Evolutionary conservation across 2,113 vertebrate species (phyloP).

Genomic region (Osmerus eperlanus): DNA sequence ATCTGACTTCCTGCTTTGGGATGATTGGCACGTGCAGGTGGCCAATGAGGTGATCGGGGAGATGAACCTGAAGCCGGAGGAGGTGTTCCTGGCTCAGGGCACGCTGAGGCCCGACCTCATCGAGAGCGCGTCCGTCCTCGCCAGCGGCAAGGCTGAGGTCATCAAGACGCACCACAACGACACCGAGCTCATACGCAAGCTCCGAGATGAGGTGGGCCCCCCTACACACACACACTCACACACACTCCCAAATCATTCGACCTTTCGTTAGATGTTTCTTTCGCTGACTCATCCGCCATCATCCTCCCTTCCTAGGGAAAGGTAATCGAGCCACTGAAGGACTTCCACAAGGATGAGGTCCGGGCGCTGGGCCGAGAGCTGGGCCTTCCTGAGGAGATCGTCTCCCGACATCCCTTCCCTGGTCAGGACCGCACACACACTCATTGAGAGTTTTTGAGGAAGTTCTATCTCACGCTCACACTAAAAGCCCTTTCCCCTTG

Average conservation of each 20-base stretch:
- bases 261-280: not conserved
- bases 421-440: constrained; percentile 64
- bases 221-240: not conserved
- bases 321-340: constrained; percentile 97
- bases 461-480: not conserved
- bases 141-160: constrained; percentile 94
- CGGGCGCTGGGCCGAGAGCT: constrained; percentile 90
- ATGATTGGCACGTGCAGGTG: constrained; percentile 71
- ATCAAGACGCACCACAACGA: constrained; percentile 99
- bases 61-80: constrained; percentile 96
- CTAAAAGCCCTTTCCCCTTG: constrained; percentile 10
- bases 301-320: constrained; percentile 77
- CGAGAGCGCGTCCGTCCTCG: constrained; percentile 91
- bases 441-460: not conserved
- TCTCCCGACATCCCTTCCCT: constrained; percentile 95
- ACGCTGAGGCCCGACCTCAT: constrained; percentile 96
- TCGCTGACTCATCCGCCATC: not conserved
- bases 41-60: constrained; percentile 98
- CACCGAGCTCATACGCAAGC: constrained; percentile 95
- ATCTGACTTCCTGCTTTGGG: constrained; percentile 4
- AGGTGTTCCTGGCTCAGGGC: constrained; percentile 95
- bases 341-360: constrained; percentile 99
- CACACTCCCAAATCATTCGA: not conserved
- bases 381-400: constrained; percentile 93
- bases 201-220: constrained; percentile 86